These are phyloP conservation scores for Nansenia antarctica DNA, from an alignment of 2,113 vertebrate species.

Conservation along the genomic window DNA sequence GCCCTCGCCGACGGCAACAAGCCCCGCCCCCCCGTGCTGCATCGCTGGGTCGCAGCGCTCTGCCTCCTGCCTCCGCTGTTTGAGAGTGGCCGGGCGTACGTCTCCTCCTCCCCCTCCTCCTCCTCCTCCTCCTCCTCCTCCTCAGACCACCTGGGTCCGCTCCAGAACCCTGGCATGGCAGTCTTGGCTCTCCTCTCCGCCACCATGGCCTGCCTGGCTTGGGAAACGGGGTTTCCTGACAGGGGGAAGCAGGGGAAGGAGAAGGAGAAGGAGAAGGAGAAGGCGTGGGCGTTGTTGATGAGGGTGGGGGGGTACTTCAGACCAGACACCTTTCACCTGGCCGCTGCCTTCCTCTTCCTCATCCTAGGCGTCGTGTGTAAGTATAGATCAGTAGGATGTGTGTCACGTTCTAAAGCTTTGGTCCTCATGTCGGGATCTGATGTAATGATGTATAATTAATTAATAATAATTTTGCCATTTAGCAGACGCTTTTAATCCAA, in stretches of 20 bases:
- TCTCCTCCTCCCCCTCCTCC: too few relatives aligned
- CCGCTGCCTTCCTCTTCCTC: constrained; percentile 71
- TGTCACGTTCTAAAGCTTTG: too few relatives aligned
- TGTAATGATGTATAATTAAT: too few relatives aligned
- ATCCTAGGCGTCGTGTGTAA: constrained; percentile 74
- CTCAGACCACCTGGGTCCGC: not conserved
- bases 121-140: too few relatives aligned
- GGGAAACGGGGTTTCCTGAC: constrained; percentile 57
- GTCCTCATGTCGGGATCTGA: too few relatives aligned
- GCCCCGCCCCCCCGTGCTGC: not conserved
- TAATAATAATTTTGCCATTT: too few relatives aligned
- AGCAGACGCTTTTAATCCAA: too few relatives aligned
- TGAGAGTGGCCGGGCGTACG: constrained; percentile 45
- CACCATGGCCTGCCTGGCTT: constrained; percentile 54
- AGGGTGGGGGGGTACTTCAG: constrained; percentile 67
- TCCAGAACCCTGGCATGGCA: constrained; percentile 39
- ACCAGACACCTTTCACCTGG: constrained; percentile 61
- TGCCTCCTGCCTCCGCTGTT: constrained; percentile 62
- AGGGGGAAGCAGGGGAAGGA: not conserved
- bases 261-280: not conserved
- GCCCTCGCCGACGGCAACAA: constrained; percentile 18
- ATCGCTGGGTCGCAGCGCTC: constrained; percentile 43
- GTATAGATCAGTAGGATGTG: too few relatives aligned
- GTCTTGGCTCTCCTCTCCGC: constrained; percentile 26
- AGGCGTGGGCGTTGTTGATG: constrained; percentile 40